Base-by-base conservation (phyloP, 1,140 invertebrate genomes). In the Plodia interpunctella region DNA sequence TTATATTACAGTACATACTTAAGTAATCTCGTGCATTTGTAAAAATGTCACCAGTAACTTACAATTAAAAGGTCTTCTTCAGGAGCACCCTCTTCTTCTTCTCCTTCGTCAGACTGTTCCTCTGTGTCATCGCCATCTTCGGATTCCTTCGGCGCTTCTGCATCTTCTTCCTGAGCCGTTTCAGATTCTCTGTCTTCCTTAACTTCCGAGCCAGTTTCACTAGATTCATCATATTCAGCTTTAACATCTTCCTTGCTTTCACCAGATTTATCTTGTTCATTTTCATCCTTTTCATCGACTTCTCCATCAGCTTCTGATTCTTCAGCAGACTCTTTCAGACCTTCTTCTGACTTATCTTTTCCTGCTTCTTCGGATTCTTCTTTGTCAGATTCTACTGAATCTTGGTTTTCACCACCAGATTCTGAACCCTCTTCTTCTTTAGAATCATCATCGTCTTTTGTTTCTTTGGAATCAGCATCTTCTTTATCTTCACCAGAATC, bases 41-140 rank as follows among this genome's bases (percentile, higher is more conserved):
- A n/a, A n/a, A n/a, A n/a, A n/a, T n/a, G n/a, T n/a, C n/a, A n/a
- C n/a, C n/a, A n/a, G n/a, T n/a, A 50, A 55, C 80, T 78, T 83
- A 93, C 92, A 80, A 90, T 81, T 64, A 91, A 89, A 62, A 93
- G 86, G 68, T 93, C 92, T 72, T 93, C 92, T 71, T 93, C 92
- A 6, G 91, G 88, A 35, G 85, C 87, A 17, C 87, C 86, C 72
- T 90, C 69, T 44, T 68, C 65, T 11, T 25, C 13, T 52, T 19
- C 57, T 50, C 15, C 21, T 57, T 57, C 57, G 10, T 49, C 62
- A 17, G 57, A 57, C 55, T 68, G 60, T 28, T 84, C 72, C 19
- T 87, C 79, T 32, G 67, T 70, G 57, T 74, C 76, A 59, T 78
- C 79, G 3, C 50, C 59, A 30, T 63, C 69, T 38, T 61, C 68